Percentiles rank a stretch among this genome's conserved stretches.
These are phyloP conservation scores for Drosophila glabriapex DNA, from an alignment of 2,888 invertebrate species.

Conservation along the genomic window DNA sequence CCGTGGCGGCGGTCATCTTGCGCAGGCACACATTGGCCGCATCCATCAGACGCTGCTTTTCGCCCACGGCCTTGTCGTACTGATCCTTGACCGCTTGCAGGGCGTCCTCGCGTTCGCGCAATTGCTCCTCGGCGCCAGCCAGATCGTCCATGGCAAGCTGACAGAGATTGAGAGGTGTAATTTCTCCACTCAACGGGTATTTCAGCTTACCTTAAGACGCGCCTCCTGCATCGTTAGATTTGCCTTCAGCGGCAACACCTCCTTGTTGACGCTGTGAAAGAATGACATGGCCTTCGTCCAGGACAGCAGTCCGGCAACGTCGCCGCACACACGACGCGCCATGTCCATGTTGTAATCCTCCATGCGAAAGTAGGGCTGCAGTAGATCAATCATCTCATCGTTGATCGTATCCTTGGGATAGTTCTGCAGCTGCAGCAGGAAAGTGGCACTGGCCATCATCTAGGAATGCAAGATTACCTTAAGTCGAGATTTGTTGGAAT, in stretches of 20 bases:
- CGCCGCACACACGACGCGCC: slow-evolving; percentile 97
- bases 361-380: slow-evolving; percentile 96
- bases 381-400: slow-evolving; percentile 97
- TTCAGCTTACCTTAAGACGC: slow-evolving; percentile 88
- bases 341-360: slow-evolving; percentile 99
- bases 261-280: slow-evolving; percentile 98
- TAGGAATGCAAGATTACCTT: slow-evolving; percentile 74
- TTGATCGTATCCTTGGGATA: slow-evolving; percentile 98
- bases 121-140: slow-evolving; percentile 93
- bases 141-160: slow-evolving; percentile 96
- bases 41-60: slow-evolving; percentile 95
- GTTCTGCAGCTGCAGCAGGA: slow-evolving; percentile 95
- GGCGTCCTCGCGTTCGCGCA: slow-evolving; percentile 96
- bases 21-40: slow-evolving; percentile 95
- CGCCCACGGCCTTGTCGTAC: slow-evolving; percentile 96
- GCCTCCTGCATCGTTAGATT: slow-evolving; percentile 96
- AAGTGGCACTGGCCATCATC: slow-evolving; percentile 98
- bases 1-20: slow-evolving; percentile 98
- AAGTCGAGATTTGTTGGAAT: neutral
- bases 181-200: neutral
- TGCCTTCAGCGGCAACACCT: slow-evolving; percentile 96
- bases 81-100: slow-evolving; percentile 95
- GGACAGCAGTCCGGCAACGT: slow-evolving; percentile 96
- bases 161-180: neutral
- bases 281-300: slow-evolving; percentile 99